A percentile compares a stretch with the other conserved stretches of the same genome.
Conservation (phyloP, 2,113 vertebrate species). For the Laticauda laticaudata region DNA sequence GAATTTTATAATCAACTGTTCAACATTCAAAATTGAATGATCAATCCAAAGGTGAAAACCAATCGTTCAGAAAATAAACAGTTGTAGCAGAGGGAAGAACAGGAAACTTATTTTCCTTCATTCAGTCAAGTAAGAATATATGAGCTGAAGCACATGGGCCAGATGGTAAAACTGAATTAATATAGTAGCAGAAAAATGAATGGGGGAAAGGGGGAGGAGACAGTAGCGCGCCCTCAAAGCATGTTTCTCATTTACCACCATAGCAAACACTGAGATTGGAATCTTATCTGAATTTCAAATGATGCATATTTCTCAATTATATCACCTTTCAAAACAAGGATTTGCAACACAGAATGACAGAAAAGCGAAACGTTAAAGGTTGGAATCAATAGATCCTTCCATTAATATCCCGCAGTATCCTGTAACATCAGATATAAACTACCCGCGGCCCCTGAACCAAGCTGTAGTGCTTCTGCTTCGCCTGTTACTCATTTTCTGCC, state of each 20-base stretch:
- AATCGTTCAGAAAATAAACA: neutral
- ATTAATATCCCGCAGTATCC: neutral
- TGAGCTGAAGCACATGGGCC: neutral
- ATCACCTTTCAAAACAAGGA: neutral
- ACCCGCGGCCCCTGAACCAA: neutral
- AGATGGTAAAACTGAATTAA: neutral
- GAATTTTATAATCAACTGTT: neutral
- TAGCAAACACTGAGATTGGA: neutral
- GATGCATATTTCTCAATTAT: neutral
- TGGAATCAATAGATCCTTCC: neutral
- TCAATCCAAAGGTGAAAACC: neutral
- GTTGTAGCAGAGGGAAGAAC: neutral
- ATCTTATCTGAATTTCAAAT: neutral
- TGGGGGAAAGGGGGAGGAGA: neutral
- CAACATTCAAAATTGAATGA: neutral
- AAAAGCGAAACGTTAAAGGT: neutral
- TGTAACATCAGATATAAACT: neutral
- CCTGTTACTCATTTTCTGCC: neutral
- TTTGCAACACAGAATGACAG: neutral
- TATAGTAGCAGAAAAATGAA: slow-evolving; percentile 4
- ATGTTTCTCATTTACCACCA: neutral
- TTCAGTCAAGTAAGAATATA: neutral
- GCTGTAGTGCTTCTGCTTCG: neutral
- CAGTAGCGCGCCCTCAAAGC: neutral
- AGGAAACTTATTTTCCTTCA: slow-evolving; percentile 10